Conservation (phyloP, 2,797 vertebrate species). For the Chaetodon trifasciatus region DNA sequence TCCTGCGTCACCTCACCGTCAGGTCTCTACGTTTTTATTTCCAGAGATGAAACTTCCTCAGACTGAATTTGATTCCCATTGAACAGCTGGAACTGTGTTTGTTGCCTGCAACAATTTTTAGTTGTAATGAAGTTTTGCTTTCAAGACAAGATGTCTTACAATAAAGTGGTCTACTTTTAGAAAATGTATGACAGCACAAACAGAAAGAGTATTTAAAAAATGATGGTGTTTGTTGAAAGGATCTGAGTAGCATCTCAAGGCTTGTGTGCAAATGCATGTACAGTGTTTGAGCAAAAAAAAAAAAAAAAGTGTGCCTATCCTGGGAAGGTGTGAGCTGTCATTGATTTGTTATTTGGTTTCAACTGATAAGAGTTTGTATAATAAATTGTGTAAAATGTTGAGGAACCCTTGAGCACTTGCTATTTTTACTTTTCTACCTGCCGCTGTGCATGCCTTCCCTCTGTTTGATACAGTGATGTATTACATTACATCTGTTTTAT, state of each 20-base stretch:
- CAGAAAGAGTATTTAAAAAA: not conserved
- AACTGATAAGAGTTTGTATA: not conserved
- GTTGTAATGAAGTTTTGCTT: slow-evolving; percentile 1
- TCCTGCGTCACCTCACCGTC: slow-evolving; percentile 18
- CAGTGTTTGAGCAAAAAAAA: not conserved
- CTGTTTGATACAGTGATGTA: slow-evolving; percentile 36
- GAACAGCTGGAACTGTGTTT: slow-evolving; percentile 9
- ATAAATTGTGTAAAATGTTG: not conserved
- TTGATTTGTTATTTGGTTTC: not conserved
- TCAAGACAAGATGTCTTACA: slow-evolving; percentile 9
- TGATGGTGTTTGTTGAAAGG: not conserved
- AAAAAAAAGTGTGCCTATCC: not conserved
- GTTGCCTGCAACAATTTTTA: slow-evolving; percentile 49
- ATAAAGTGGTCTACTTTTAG: slow-evolving; percentile 17
- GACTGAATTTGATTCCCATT: not conserved
- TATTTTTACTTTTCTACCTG: not conserved
- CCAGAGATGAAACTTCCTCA: slow-evolving; percentile 11
- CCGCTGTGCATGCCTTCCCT: not conserved
- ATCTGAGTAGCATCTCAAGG: not conserved
- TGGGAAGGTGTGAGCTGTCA: not conserved
- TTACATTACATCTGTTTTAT: slow-evolving; percentile 34
- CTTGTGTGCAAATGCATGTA: not conserved
- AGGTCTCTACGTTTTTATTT: not conserved
- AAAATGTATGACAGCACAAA: slow-evolving; percentile 10
- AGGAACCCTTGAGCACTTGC: slow-evolving; percentile 2